A percentile compares a stretch with the other conserved stretches of the same genome.
phyloP scores from a whole-genome alignment of 2,113 vertebrate genomes.

The Dolichallabes microphthalmus region DNA sequence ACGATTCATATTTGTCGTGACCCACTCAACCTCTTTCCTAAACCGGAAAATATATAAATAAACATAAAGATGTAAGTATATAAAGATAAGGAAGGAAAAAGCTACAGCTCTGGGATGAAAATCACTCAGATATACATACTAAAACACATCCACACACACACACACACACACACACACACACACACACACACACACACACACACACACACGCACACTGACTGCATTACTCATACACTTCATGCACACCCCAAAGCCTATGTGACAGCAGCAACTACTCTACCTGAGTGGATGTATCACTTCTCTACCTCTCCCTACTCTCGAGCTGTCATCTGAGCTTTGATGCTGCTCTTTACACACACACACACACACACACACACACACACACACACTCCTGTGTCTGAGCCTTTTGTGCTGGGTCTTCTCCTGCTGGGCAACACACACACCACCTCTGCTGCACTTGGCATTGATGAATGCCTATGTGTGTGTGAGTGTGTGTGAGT shows the following conservation, averaged over 20 bases:
- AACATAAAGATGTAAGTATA: no score
- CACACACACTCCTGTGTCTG: constrained; percentile 15
- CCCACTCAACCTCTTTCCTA: constrained; percentile 4
- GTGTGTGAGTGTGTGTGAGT: background rate
- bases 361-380: constrained; percentile 11
- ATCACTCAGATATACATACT: background rate
- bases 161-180: background rate
- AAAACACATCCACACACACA: background rate
- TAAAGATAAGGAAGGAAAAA: constrained; percentile 13
- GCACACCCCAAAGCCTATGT: constrained; percentile 34
- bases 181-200: background rate
- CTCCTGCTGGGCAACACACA: constrained; percentile 40
- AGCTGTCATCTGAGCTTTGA: constrained; percentile 33
- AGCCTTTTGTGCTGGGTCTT: constrained; percentile 35
- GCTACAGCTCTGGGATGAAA: constrained; percentile 7
- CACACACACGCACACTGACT: constrained; percentile 1
- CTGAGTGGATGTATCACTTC: constrained; percentile 47
- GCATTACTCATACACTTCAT: constrained; percentile 22
- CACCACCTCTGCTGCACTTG: constrained; percentile 18
- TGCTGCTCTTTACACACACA: constrained; percentile 38
- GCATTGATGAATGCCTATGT: constrained; percentile 30
- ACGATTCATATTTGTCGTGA: background rate
- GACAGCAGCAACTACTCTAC: constrained; percentile 43
- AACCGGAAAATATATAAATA: background rate
- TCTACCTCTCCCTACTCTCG: constrained; percentile 20